Evolutionary conservation across 2,113 vertebrate species (phyloP).

Genomic region (Typhlomys cinereus): DNA sequence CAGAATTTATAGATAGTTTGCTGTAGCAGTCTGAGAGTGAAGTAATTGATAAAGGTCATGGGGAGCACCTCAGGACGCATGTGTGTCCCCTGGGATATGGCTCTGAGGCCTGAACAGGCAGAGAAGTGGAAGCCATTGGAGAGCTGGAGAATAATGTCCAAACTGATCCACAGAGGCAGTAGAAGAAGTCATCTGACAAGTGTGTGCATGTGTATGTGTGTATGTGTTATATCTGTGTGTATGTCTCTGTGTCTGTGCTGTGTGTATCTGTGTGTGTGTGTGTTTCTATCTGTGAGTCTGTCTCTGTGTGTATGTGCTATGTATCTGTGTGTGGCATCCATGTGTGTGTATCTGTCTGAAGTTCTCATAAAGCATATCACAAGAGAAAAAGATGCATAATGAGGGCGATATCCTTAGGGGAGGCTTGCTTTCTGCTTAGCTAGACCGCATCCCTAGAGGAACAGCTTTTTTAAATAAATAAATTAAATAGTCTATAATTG

Average conservation of each 20-base stretch:
- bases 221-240: neutral
- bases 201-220: neutral
- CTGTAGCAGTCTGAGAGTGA: neutral
- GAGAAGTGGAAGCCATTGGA: neutral
- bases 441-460: constrained; percentile 17
- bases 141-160: neutral
- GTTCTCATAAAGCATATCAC: neutral
- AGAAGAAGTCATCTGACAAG: neutral
- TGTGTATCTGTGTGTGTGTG: neutral
- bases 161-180: neutral
- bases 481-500: constrained; percentile 53
- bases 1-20: neutral
- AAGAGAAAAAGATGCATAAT: neutral
- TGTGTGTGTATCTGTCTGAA: neutral
- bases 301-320: neutral
- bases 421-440: constrained; percentile 3
- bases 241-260: neutral
- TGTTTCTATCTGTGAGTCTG: neutral
- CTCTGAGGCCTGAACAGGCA: neutral
- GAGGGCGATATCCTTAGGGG: neutral
- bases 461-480: constrained; percentile 3
- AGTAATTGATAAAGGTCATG: neutral
- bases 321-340: neutral
- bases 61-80: neutral
- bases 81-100: neutral